A percentile compares a stretch with the other conserved stretches of the same genome.
phyloP scores from a whole-genome alignment of 2,797 vertebrate species.

The Melanotaenia boesemani region DNA sequence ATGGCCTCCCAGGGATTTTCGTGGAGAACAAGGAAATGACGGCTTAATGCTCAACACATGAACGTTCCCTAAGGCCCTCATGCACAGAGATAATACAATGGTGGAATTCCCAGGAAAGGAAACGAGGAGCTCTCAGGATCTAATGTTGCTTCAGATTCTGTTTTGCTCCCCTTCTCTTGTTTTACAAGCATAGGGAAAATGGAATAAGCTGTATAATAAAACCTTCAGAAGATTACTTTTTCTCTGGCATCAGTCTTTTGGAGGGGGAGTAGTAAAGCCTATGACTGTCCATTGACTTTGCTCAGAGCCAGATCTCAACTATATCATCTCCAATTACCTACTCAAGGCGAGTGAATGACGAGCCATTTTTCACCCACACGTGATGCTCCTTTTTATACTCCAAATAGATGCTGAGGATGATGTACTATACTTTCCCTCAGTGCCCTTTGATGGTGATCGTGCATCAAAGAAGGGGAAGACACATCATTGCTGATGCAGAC shows the following conservation, averaged over 20 bases:
- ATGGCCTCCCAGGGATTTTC: constrained; percentile 69
- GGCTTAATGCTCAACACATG: constrained; percentile 65
- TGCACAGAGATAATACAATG: constrained; percentile 51
- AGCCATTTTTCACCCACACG: constrained; percentile 56
- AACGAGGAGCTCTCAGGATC: constrained; percentile 63
- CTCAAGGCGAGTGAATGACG: constrained; percentile 60
- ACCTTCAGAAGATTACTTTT: constrained; percentile 34
- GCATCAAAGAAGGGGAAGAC: constrained; percentile 58
- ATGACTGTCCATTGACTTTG: constrained; percentile 62
- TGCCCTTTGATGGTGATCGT: constrained; percentile 67
- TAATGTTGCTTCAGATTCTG: constrained; percentile 45
- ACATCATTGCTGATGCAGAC: constrained; percentile 53
- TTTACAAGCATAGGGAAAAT: constrained; percentile 44
- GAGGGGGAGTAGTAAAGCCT: constrained; percentile 49
- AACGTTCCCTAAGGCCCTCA: constrained; percentile 57
- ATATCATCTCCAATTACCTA: constrained; percentile 68
- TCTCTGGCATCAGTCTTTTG: constrained; percentile 57
- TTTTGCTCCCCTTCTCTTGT: constrained; percentile 27
- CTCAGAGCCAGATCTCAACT: constrained; percentile 50
- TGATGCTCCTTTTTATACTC: constrained; percentile 52
- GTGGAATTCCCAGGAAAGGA: constrained; percentile 57
- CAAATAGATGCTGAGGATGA: constrained; percentile 38
- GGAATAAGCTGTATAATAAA: constrained; percentile 40
- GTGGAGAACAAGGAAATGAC: constrained; percentile 70
- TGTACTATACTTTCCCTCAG: constrained; percentile 26